Base-by-base conservation (phyloP, 2,888 invertebrate species). In the Diarsia rubi region DNA sequence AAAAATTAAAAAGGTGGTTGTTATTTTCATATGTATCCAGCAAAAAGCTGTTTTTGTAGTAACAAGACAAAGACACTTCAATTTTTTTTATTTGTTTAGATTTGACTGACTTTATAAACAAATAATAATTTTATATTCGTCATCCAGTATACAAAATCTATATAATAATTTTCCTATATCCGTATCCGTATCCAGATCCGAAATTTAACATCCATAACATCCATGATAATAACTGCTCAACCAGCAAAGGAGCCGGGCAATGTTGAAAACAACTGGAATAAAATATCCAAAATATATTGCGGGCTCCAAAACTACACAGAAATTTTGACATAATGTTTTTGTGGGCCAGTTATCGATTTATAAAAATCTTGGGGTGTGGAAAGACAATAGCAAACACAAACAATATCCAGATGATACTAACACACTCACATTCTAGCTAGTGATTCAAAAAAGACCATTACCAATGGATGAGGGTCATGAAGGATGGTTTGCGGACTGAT, bases 371-470 rank as follows among this genome's bases (percentile, higher is more conserved):
- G 16, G 65, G 63, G 21, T 79, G 93, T 94, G 94, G 94, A 95
- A 95, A 95, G 94, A 95, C 95, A 94, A 94, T 90, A 90, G 88
- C 89, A 88, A 89, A 90, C 86, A 90, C 87, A 90, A 89, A 84
- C 73, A 88, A 88, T 80, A 90, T 89, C 89, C 86, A 88, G 87
- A 92, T 91, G 91, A 91, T 89, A 84, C 92, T 92, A 94, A 89
- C 91, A 93, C 93, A 93, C 88, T 88, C 91, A 94, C 93, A 94
- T 90, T 89, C 93, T 93, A 94, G 84, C 93, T 93, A 94, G 93
- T 93, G 90, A 92, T 91, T 93, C 94, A 94, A 95, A 95, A 94
- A 94, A 94, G 94, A 94, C 94, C 93, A 92, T 88, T 87, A 90
- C 86, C 85, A 90, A 90, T 88, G 91, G 93, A 91, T 90, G 89